These are phyloP conservation scores for Bursaphelenchus mucronatus DNA, from an alignment of 1,140 invertebrate species.

Conservation along the genomic window DNA sequence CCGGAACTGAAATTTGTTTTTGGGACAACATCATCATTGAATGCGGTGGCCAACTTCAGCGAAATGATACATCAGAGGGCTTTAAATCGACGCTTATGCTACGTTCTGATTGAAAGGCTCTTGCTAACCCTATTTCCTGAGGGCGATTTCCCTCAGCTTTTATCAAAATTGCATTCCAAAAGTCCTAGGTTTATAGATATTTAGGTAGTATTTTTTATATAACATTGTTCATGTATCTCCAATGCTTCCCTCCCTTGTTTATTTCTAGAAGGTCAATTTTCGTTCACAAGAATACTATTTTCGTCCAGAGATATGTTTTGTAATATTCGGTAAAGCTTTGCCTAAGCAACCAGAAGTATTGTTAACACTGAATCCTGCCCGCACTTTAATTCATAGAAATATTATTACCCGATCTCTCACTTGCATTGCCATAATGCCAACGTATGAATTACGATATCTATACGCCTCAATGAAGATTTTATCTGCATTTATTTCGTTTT, in stretches of 20 bases:
- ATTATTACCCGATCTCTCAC: not conserved
- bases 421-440: constrained; percentile 1
- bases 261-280: constrained; percentile 2
- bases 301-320: not conserved
- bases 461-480: not conserved
- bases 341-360: constrained; percentile 1
- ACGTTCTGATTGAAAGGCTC: constrained; percentile 80
- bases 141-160: constrained; percentile 69
- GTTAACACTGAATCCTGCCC: not conserved
- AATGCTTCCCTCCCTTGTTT: not conserved
- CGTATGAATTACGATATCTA: not conserved
- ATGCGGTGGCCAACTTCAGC: constrained; percentile 81
- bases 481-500: not conserved
- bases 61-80: constrained; percentile 78
- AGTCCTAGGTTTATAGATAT: constrained; percentile 53
- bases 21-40: constrained; percentile 79
- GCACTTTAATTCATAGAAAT: not conserved
- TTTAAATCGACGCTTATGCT: constrained; percentile 77
- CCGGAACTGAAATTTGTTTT: constrained; percentile 86
- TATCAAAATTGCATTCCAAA: constrained; percentile 69
- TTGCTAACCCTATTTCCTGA: constrained; percentile 73
- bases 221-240: constrained; percentile 1
- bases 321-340: constrained; percentile 14
- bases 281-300: not conserved
- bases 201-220: not conserved